These are phyloP conservation scores for Lepidotrigona ventralis DNA, from an alignment of 1,140 invertebrate genomes.

Conservation along the genomic window DNA sequence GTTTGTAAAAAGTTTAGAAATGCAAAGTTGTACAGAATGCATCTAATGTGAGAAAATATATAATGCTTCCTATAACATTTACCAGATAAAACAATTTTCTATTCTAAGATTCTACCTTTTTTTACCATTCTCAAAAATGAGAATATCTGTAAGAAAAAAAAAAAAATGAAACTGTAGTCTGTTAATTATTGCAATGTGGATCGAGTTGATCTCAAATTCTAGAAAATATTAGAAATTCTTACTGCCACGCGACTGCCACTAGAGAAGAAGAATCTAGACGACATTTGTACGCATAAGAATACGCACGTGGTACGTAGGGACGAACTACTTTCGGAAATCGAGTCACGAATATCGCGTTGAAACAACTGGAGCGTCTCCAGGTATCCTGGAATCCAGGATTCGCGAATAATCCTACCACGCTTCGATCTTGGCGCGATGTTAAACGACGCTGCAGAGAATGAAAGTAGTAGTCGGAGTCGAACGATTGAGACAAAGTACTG, in stretches of 20 bases:
- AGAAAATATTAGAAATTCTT: slow-evolving; percentile 11
- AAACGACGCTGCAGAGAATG: slow-evolving; percentile 56
- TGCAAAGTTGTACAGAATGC: no score
- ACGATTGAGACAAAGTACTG: slow-evolving; percentile 40
- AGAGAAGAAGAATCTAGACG: slow-evolving; percentile 17
- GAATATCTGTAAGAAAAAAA: no score
- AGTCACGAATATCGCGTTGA: slow-evolving; percentile 76
- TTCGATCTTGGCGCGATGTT: slow-evolving; percentile 67
- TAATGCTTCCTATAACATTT: no score
- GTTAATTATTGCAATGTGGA: no score
- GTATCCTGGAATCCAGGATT: slow-evolving; percentile 68
- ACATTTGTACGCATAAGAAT: slow-evolving; percentile 30
- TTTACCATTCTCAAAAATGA: no score
- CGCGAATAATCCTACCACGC: slow-evolving; percentile 70
- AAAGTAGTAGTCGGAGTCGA: slow-evolving; percentile 42
- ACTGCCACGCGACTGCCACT: background rate
- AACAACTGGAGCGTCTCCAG: slow-evolving; percentile 71
- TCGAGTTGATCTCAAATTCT: slow-evolving; percentile 46
- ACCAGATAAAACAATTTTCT: no score
- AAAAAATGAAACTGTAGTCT: no score
- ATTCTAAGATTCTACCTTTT: no score
- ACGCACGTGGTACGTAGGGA: slow-evolving; percentile 47
- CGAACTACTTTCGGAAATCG: slow-evolving; percentile 69
- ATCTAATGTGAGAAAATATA: no score
- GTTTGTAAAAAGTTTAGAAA: no score